phyloP scores from a whole-genome alignment of 2,113 vertebrate species.

The Stictonetta naevosa region DNA sequence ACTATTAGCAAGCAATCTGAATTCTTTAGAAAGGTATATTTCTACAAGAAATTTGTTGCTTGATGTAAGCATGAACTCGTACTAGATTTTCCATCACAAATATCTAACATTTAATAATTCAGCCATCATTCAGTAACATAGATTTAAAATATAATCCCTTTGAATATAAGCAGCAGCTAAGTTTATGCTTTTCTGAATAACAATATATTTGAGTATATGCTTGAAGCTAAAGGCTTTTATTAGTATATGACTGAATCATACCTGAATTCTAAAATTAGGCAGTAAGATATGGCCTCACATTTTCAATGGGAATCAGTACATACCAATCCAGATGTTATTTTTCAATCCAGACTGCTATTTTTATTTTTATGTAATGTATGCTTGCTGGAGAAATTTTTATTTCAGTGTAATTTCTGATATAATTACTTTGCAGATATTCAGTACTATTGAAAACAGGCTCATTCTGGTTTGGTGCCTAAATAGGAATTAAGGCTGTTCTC shows the following conservation, averaged over 20 bases:
- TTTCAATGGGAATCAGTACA: not conserved
- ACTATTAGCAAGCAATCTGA: not conserved
- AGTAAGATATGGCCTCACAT: not conserved
- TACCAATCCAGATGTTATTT: not conserved
- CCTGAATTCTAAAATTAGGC: not conserved
- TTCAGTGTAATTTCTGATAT: not conserved
- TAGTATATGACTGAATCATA: not conserved
- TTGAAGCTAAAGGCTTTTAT: not conserved
- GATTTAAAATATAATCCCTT: not conserved
- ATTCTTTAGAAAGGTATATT: not conserved
- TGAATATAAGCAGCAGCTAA: not conserved
- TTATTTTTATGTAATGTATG: not conserved
- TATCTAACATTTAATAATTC: not conserved
- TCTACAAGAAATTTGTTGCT: not conserved
- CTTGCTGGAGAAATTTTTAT: not conserved
- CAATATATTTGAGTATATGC: not conserved
- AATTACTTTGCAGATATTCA: not conserved
- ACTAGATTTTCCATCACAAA: not conserved
- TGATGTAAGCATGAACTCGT: not conserved
- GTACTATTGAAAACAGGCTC: not conserved
- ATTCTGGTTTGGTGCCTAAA: constrained; percentile 3
- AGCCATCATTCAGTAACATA: not conserved
- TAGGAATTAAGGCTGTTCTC: not conserved
- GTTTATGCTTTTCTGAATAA: not conserved
- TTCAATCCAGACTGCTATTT: not conserved